Base-by-base conservation (phyloP, 2,888 invertebrate genomes). In the Agapostemon virescens region DNA sequence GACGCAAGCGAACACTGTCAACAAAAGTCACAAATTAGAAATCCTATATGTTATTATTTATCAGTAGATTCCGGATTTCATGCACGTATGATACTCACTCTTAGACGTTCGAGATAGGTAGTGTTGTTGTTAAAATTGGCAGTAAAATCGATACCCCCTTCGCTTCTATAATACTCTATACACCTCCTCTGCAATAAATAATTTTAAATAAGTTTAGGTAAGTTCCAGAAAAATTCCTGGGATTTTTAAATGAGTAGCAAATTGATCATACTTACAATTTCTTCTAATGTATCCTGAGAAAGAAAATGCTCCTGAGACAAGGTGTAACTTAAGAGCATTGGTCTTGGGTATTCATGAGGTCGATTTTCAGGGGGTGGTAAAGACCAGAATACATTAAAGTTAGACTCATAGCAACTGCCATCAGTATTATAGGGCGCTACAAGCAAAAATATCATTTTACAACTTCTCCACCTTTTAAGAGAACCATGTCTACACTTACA, bases 331-430 rank as follows among this genome's bases (percentile, higher is more conserved):
- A 98, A 95, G 66, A 97, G 94, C 95, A 98, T 96, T 0, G 98
- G 98, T 64, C 98, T 95, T 0, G 98, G 98, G 92, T 98, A 98
- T 93, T 98, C 98, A 73, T 97, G 96, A 15, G 98, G 97, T 87
- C 97, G 95, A 90, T 96, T 97, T 93, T 98, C 98, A 63, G 97
- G 97, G 2, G 98, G 98, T n/a, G 98, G 98, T 94, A 97, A 95
- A 5, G 98, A 98, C 98, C 98, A 98, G 93, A 97, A 98, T 75
- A 97, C 96, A 82, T 97, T 96, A 20, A 97, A 94, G 66, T 96
- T 96, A 0, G 98, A 98, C 90, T 97, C 97, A 85, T 97, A 93
- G 36, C 96, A 96, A 72, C 95, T 95, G 89, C 96, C 96, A 90
- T 97, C 97, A 78, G 95, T 95, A 90, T 96, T 96, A 90, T 97